Evolutionary conservation across 2,888 invertebrate genomes (phyloP).

Genomic region (Anthrax anthrax): DNA sequence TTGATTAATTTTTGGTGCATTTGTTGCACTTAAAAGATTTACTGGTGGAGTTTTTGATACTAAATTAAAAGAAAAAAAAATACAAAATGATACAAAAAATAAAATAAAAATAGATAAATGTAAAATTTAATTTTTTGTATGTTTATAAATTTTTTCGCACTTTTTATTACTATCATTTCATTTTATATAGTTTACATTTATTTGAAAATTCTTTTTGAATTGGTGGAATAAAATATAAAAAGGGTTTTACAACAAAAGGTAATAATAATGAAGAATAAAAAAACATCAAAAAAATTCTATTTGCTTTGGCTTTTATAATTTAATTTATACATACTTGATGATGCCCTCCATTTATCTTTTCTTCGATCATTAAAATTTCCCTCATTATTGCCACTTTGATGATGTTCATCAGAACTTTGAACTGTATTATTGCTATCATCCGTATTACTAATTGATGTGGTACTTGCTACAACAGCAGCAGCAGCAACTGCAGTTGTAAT

Average conservation of each 20-base stretch:
- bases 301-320: no score
- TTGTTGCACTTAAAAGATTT: conserved; percentile 62
- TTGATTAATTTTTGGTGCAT: conserved; percentile 56
- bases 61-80: conserved; percentile 12
- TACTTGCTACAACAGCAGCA: conserved; percentile 16
- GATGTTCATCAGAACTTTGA: conserved; percentile 18
- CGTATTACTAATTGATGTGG: conserved; percentile 19
- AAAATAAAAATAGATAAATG: no score
- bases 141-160: not conserved
- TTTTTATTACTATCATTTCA: not conserved
- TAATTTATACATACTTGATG: conserved; percentile 21
- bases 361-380: conserved; percentile 26
- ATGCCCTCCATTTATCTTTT: conserved; percentile 34
- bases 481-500: conserved; percentile 19
- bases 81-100: no score
- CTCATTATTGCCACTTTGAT: conserved; percentile 8
- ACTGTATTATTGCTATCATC: conserved; percentile 24
- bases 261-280: not conserved
- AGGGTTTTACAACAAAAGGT: not conserved
- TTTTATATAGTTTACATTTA: not conserved
- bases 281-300: not conserved
- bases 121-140: no score
- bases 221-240: not conserved
- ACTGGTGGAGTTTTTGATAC: conserved; percentile 46
- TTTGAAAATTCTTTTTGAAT: no score